A percentile compares a stretch with the other conserved stretches of the same genome.
Conservation (phyloP, 2,888 invertebrate genomes). For the Cordilura impudica region DNA sequence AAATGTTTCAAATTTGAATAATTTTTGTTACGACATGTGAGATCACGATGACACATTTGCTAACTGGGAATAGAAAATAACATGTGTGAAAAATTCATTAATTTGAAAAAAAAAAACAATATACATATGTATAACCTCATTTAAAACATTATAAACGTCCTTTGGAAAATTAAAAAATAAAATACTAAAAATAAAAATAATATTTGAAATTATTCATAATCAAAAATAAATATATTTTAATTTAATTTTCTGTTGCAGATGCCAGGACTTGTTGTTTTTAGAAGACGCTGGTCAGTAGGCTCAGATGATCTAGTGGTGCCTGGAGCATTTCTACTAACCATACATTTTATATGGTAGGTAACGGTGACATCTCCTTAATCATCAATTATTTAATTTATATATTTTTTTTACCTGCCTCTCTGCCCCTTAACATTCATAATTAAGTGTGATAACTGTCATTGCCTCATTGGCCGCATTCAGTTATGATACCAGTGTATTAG, state of each 20-base stretch:
- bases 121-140: too few relatives aligned
- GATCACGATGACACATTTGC: too few relatives aligned
- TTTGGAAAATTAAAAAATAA: too few relatives aligned
- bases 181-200: too few relatives aligned
- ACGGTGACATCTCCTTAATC: neutral
- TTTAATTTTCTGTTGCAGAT: constrained; percentile 80
- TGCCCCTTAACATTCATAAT: constrained; percentile 69
- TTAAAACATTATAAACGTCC: too few relatives aligned
- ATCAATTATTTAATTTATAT: neutral
- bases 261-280: constrained; percentile 92
- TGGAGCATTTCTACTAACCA: constrained; percentile 85
- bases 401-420: constrained; percentile 1
- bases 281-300: constrained; percentile 91
- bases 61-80: too few relatives aligned
- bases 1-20: too few relatives aligned
- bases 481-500: constrained; percentile 75
- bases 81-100: too few relatives aligned
- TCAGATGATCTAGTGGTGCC: constrained; percentile 93
- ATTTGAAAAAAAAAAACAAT: too few relatives aligned
- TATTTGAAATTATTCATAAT: too few relatives aligned
- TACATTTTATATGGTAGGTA: constrained; percentile 89
- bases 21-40: too few relatives aligned
- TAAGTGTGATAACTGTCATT: constrained; percentile 72
- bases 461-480: constrained; percentile 75
- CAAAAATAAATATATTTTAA: constrained; percentile 12